phyloP scores from a whole-genome alignment of 1,140 invertebrate species.

The Oryctes rhinoceros region DNA sequence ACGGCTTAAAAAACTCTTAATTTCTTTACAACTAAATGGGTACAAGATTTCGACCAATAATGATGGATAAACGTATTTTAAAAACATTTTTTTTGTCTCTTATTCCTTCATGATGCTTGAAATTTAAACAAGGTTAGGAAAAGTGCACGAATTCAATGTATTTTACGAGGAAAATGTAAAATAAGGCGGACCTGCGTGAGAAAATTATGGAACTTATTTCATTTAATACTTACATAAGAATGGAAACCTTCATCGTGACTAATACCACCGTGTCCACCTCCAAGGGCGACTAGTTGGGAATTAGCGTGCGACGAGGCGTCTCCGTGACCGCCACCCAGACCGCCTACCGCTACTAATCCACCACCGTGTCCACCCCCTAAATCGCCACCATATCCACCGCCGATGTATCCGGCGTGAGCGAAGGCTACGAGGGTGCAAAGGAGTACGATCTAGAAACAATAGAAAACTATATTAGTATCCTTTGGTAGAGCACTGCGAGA shows the following conservation, averaged over 20 bases:
- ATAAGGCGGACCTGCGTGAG: too few relatives aligned
- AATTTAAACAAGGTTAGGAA: too few relatives aligned
- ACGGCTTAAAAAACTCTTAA: too few relatives aligned
- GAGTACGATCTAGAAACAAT: constrained; percentile 6
- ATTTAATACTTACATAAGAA: constrained; percentile 20
- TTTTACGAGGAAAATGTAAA: too few relatives aligned
- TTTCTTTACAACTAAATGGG: too few relatives aligned
- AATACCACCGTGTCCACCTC: constrained; percentile 8
- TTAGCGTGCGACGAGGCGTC: not conserved
- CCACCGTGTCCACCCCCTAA: not conserved
- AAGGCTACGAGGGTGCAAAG: not conserved
- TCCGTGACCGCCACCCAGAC: not conserved
- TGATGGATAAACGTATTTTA: too few relatives aligned
- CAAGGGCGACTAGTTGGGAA: not conserved
- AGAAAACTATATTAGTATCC: not conserved
- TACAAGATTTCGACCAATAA: too few relatives aligned
- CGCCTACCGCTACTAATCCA: not conserved
- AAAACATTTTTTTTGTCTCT: too few relatives aligned
- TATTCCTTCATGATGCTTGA: too few relatives aligned
- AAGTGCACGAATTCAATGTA: too few relatives aligned
- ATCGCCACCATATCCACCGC: not conserved
- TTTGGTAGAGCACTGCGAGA: not conserved
- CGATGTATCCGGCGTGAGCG: constrained; percentile 15
- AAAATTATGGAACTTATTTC: too few relatives aligned
- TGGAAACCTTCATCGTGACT: constrained; percentile 20